Evolutionary conservation across 2,888 invertebrate species (phyloP).

Genomic region (Coenonympha arcania): DNA sequence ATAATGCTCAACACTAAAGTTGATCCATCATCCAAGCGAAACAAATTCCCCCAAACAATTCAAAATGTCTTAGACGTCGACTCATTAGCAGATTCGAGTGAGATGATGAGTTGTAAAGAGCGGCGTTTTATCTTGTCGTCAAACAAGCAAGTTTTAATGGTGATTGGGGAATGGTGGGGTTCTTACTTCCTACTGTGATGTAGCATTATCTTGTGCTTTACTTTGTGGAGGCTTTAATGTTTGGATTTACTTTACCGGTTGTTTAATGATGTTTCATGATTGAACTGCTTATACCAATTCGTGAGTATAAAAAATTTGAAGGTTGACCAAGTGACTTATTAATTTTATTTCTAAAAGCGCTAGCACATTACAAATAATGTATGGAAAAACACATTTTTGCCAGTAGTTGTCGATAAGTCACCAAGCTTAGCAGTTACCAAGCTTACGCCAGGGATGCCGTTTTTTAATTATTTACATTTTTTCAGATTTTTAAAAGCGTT

Average conservation of each 20-base stretch:
- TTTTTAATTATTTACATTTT: no score
- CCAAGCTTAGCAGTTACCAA: no score
- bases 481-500: no score
- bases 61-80: slow-evolving; percentile 13
- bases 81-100: slow-evolving; percentile 25
- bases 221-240: slow-evolving; percentile 10
- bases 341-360: no score
- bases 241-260: slow-evolving; percentile 2
- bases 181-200: slow-evolving; percentile 23
- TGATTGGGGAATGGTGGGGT: slow-evolving; percentile 38
- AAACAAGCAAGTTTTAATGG: slow-evolving; percentile 52
- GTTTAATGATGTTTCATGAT: neutral
- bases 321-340: no score
- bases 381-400: no score
- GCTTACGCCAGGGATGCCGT: no score
- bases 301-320: no score
- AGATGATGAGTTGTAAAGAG: slow-evolving; percentile 49
- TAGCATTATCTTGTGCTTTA: slow-evolving; percentile 14
- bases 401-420: no score
- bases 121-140: slow-evolving; percentile 51
- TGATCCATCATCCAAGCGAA: neutral
- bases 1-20: slow-evolving; percentile 3
- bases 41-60: slow-evolving; percentile 21
- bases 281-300: no score
- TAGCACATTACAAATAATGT: no score